Base-by-base conservation (phyloP, 2,888 invertebrate genomes). In the Beris chalybata region DNA sequence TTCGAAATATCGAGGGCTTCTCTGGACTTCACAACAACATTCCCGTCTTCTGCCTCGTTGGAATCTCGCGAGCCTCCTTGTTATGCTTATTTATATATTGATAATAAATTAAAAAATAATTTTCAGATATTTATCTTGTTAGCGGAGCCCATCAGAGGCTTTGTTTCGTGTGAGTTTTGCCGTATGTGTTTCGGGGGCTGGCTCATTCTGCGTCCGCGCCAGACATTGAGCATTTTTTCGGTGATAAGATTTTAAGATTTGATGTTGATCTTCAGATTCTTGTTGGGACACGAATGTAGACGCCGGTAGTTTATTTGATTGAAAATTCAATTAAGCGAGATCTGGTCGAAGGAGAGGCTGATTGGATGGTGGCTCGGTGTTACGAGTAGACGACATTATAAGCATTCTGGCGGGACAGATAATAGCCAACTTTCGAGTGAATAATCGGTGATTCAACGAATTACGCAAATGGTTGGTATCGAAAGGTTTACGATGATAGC, bases 241-340 rank as follows among this genome's bases (percentile, higher is more conserved):
- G 50, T 59, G n/a, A 29, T 3, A 47, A 59, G 47, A 50, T 48
- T 32, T 59, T 5, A 32, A 50, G 45, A 59, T 59, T 48, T 32
- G 48, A 50, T 59, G 59, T 48, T 29, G 53, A 53, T 63, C 50
- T 63, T 53, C 32, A 53, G 44, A 53, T 63, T 52, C 63, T 63
- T 63, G 44, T 63, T 43, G 52, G n/a, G 78, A 79, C 78, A 78
- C 78, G 78, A 79, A 76, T 78, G 76, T 74, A 78, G 78, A 79
- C 79, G 77, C 78, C 78, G 77, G 77, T 77, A 78, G 76, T 77
- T 78, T 78, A 79, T 78, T 79, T 79, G 78, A 79, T 79, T 78
- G 77, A 38, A 38, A 38, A 7, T 38, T 38, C 38, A 38, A 38
- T 38, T 38, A 38, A 38, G 38, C 38, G 38, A 3, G 38, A 4